Evolutionary conservation across 2,113 vertebrate genomes (phyloP).

Genomic region (Alexandromys fortis): DNA sequence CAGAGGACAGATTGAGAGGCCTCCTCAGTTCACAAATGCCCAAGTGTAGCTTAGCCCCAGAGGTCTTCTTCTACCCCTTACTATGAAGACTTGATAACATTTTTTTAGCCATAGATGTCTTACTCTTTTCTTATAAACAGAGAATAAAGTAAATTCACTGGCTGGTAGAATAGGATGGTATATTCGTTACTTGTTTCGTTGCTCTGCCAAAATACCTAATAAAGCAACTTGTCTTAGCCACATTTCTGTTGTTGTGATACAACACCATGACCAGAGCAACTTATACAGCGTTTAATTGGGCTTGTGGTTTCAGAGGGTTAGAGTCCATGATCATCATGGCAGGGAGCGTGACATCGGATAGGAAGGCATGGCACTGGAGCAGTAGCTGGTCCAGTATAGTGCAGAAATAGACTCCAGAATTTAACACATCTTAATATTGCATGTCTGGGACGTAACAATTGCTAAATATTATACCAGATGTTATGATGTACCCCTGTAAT

Average conservation of each 20-base stretch:
- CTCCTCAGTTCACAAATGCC: not conserved
- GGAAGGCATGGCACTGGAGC: not conserved
- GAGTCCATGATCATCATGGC: too few species aligned
- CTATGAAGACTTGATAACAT: not conserved
- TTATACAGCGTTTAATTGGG: not conserved
- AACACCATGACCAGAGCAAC: not conserved
- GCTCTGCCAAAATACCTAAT: not conserved
- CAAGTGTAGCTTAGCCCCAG: not conserved
- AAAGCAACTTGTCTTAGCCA: not conserved
- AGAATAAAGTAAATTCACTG: not conserved
- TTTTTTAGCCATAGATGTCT: not conserved
- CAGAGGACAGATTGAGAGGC: not conserved
- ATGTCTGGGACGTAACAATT: slow-evolving; percentile 87
- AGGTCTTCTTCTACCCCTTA: not conserved
- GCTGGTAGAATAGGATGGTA: not conserved
- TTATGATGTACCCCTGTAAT: not conserved
- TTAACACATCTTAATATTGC: slow-evolving; percentile 90
- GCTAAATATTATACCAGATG: slow-evolving; percentile 46
- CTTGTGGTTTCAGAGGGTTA: not conserved
- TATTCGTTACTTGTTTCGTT: not conserved
- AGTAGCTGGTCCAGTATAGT: not conserved
- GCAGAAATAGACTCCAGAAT: slow-evolving; percentile 62
- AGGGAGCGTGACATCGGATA: not conserved
- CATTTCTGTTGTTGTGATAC: not conserved
- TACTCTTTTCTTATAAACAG: not conserved